These are phyloP conservation scores for Caenorhabditis angaria DNA, from an alignment of 2,888 invertebrate species.

Conservation along the genomic window DNA sequence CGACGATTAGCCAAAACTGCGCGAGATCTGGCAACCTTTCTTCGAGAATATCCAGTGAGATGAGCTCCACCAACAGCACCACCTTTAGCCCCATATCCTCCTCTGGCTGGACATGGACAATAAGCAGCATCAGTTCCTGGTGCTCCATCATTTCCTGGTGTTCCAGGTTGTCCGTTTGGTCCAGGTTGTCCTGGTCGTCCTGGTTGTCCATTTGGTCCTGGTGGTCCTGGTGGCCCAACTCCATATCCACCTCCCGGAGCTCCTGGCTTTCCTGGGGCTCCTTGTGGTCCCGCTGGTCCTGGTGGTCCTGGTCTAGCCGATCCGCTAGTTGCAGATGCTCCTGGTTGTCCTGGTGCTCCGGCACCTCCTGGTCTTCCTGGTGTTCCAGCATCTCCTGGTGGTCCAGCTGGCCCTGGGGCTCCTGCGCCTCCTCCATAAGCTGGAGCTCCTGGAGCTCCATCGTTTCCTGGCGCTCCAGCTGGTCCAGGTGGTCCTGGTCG, in stretches of 20 bases:
- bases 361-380: slow-evolving; percentile 38
- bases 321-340: slow-evolving; percentile 38
- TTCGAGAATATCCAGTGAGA: slow-evolving; percentile 25
- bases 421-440: slow-evolving; percentile 31
- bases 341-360: slow-evolving; percentile 42
- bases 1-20: slow-evolving; percentile 35
- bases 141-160: slow-evolving; percentile 39
- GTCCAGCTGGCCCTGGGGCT: slow-evolving; percentile 43
- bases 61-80: slow-evolving; percentile 9
- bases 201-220: slow-evolving; percentile 41
- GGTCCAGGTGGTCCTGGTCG: slow-evolving; percentile 43
- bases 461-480: slow-evolving; percentile 41
- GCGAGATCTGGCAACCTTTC: slow-evolving; percentile 35
- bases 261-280: slow-evolving; percentile 44
- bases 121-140: slow-evolving; percentile 46
- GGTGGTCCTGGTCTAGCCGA: slow-evolving; percentile 40
- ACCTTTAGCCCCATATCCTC: slow-evolving; percentile 21
- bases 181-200: slow-evolving; percentile 44
- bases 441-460: slow-evolving; percentile 45
- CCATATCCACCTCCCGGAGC: slow-evolving; percentile 44
- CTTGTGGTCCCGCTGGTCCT: slow-evolving; percentile 44
- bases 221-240: slow-evolving; percentile 44
- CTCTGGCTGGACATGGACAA: slow-evolving; percentile 39
- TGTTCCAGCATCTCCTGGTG: slow-evolving; percentile 38
- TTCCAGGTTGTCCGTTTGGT: slow-evolving; percentile 38